Percentiles rank a stretch among this genome's conserved stretches.
Evolutionary conservation across 1,140 invertebrate species (phyloP).

Genomic region (Mya arenaria): DNA sequence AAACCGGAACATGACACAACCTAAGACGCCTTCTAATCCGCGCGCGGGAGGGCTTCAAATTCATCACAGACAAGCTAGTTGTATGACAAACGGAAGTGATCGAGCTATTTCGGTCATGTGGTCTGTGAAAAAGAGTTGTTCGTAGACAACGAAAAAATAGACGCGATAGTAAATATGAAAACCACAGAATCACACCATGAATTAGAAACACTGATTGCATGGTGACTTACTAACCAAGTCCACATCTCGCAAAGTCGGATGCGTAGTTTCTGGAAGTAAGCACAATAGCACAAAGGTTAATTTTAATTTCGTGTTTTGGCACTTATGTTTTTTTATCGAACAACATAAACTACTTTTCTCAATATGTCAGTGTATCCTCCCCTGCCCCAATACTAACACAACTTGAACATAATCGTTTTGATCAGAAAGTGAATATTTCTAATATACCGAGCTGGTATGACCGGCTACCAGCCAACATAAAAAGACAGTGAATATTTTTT

Average conservation of each 20-base stretch:
- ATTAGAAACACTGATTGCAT: conserved; percentile 5
- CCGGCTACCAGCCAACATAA: too few species aligned
- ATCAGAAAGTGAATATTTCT: too few species aligned
- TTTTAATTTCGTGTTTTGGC: too few species aligned
- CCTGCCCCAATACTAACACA: too few species aligned
- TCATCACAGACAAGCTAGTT: conserved; percentile 75
- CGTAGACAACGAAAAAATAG: conserved; percentile 68
- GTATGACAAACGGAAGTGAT: conserved; percentile 67
- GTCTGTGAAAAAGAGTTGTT: conserved; percentile 76
- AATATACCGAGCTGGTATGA: too few species aligned
- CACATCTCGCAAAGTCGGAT: conserved; percentile 75
- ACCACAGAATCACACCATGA: too few species aligned
- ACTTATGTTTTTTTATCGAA: too few species aligned
- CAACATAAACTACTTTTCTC: too few species aligned
- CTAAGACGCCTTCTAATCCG: conserved; percentile 74
- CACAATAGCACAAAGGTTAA: too few species aligned
- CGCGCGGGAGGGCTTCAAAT: conserved; percentile 74
- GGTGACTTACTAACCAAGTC: conserved; percentile 5
- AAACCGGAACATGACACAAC: conserved; percentile 73
- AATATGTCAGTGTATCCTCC: too few species aligned
- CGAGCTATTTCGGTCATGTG: conserved; percentile 59
- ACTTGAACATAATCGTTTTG: too few species aligned
- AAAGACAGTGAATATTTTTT: too few species aligned
- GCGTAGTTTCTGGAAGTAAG: conserved; percentile 39
- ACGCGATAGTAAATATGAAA: neutral